A percentile compares a stretch with the other conserved stretches of the same genome.
Conservation (phyloP, 2,797 vertebrate genomes). For the Calcarius lapponicus region DNA sequence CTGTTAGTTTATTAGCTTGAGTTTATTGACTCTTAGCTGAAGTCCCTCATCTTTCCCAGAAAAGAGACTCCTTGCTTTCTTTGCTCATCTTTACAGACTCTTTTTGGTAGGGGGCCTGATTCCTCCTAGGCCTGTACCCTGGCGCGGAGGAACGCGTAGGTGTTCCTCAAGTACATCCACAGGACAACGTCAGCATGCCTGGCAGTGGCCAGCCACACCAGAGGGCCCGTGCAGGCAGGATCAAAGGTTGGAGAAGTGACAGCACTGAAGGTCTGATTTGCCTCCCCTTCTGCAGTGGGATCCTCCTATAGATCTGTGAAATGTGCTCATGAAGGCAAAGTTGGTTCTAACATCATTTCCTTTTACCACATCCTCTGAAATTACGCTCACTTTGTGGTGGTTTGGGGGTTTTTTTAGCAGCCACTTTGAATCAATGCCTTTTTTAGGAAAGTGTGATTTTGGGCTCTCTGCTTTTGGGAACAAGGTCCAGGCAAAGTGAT, state of each 20-base stretch:
- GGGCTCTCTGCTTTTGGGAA: neutral
- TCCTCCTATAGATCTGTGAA: neutral
- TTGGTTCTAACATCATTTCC: neutral
- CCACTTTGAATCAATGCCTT: neutral
- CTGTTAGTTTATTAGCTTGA: neutral
- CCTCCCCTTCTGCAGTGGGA: neutral
- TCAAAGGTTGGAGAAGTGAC: constrained; percentile 87
- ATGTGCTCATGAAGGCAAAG: neutral
- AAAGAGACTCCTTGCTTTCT: neutral
- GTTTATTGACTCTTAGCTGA: neutral
- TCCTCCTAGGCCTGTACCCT: constrained; percentile 90
- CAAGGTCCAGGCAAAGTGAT: neutral
- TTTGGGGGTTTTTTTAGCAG: neutral
- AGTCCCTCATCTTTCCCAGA: neutral
- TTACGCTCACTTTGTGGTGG: neutral
- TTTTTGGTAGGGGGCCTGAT: neutral
- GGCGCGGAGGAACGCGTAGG: constrained; percentile 94
- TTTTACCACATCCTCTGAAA: neutral
- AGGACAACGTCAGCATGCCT: constrained; percentile 93
- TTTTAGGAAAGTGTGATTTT: neutral
- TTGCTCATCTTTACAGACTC: neutral
- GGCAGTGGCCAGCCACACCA: constrained; percentile 87
- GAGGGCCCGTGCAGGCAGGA: constrained; percentile 92
- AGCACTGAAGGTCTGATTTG: neutral
- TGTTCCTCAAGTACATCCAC: constrained; percentile 99